Evolutionary conservation across 2,797 vertebrate genomes (phyloP).

Genomic region (Phyllotis vaccarum): DNA sequence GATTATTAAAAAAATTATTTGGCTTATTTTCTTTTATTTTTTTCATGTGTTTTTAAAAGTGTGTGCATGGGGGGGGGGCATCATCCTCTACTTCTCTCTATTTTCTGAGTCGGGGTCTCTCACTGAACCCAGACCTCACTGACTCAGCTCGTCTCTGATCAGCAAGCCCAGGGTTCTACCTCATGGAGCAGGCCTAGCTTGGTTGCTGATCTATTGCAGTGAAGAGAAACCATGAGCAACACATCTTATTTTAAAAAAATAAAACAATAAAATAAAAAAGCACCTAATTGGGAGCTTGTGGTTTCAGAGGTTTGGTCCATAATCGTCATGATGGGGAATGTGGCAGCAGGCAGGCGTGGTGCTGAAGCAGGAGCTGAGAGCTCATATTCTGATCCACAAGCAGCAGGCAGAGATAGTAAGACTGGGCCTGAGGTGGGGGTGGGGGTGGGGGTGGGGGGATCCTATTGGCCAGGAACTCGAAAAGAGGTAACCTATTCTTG

Average conservation of each 20-base stretch:
- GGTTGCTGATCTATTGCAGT: no score
- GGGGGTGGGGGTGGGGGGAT: not conserved
- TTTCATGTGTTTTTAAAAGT: not conserved
- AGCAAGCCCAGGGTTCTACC: no score
- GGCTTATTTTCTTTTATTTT: not conserved
- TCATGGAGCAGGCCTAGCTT: no score
- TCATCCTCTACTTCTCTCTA: not conserved
- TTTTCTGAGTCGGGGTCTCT: not conserved
- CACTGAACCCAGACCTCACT: not conserved
- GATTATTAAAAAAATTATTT: not conserved
- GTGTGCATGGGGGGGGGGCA: not conserved
- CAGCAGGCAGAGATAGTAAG: no score
- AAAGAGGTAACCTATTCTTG: not conserved
- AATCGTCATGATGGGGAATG: no score
- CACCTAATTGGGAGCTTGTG: not conserved
- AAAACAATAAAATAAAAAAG: no score
- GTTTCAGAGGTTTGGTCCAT: not conserved
- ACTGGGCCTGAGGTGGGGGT: no score
- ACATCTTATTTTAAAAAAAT: no score
- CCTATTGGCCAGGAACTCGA: not conserved
- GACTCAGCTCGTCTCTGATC: not conserved
- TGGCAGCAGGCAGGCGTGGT: not conserved
- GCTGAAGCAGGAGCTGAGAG: not conserved
- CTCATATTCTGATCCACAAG: no score
- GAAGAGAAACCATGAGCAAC: no score